A percentile compares a stretch with the other conserved stretches of the same genome.
Evolutionary conservation across 64 coral and sea anemone genomes (phyloP).

Genomic region (Pocillopora damicornis): DNA sequence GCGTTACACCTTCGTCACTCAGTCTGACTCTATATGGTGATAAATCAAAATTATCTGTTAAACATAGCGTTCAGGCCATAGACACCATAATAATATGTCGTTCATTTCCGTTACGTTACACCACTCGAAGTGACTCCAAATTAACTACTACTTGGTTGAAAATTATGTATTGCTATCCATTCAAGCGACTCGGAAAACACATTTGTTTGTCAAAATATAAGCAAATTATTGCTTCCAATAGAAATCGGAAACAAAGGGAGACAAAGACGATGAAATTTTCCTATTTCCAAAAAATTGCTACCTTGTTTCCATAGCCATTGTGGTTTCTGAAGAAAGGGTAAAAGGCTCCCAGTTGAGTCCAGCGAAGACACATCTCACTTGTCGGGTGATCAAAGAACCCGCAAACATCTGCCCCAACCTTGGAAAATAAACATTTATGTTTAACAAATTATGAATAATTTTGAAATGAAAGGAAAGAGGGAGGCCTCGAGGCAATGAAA

Average conservation of each 20-base stretch:
- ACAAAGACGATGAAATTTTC: not conserved
- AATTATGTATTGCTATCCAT: too few relatives aligned
- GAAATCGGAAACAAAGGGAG: not conserved
- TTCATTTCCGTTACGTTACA: too few relatives aligned
- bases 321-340: constrained; percentile 97
- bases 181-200: too few relatives aligned
- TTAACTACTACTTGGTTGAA: too few relatives aligned
- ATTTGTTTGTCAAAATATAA: too few relatives aligned
- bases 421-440: not conserved
- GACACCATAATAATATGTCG: too few relatives aligned
- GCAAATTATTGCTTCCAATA: too few relatives aligned
- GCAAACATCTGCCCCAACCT: constrained; percentile 95
- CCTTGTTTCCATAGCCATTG: constrained; percentile 84
- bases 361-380: constrained; percentile 61
- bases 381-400: constrained; percentile 76
- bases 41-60: too few relatives aligned
- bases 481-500: not conserved
- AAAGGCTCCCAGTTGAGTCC: constrained; percentile 95
- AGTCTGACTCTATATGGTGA: too few relatives aligned
- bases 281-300: not conserved
- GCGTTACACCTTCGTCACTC: too few relatives aligned
- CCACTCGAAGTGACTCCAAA: too few relatives aligned
- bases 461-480: not conserved
- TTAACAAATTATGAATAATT: not conserved
- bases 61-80: too few relatives aligned